These are phyloP conservation scores for Siderastrea siderea DNA, from an alignment of 92 coral and sea anemone species.

Conservation along the genomic window DNA sequence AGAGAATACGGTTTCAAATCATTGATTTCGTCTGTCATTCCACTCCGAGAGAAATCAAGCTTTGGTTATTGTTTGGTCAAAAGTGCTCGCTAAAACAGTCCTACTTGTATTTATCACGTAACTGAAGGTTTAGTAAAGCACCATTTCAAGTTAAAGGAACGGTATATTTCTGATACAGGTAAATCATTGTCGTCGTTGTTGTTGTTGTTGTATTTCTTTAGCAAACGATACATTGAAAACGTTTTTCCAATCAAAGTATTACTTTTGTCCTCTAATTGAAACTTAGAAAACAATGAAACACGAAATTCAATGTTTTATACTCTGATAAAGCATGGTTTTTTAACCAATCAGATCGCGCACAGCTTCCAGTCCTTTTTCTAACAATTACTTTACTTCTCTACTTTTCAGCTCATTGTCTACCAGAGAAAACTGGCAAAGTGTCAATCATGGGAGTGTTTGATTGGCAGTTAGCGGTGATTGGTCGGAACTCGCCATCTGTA, in stretches of 20 bases:
- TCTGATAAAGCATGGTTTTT: background rate
- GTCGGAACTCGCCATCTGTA: conserved; percentile 34
- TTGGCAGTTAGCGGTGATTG: conserved; percentile 68
- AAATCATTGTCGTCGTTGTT: too few relatives aligned
- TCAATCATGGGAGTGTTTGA: conserved; percentile 63
- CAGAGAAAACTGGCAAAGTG: conserved; percentile 67
- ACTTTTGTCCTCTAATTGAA: too few relatives aligned
- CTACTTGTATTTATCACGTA: background rate
- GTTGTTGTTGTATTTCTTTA: too few relatives aligned
- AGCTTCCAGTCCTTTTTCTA: background rate
- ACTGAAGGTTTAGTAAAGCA: too few relatives aligned
- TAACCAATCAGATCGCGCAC: background rate
- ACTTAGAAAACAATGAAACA: too few relatives aligned
- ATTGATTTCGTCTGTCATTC: background rate
- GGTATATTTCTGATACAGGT: too few relatives aligned
- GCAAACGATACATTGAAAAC: too few relatives aligned
- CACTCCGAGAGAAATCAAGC: background rate
- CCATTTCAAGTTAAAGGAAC: too few relatives aligned
- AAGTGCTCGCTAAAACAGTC: background rate
- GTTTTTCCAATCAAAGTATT: too few relatives aligned
- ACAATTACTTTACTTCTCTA: background rate
- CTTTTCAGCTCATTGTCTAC: conserved; percentile 66
- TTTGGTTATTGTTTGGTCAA: background rate
- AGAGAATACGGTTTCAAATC: too few relatives aligned
- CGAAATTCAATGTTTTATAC: too few relatives aligned